phyloP scores from a whole-genome alignment of 2,888 invertebrate genomes.

The Resseliella maxima region DNA sequence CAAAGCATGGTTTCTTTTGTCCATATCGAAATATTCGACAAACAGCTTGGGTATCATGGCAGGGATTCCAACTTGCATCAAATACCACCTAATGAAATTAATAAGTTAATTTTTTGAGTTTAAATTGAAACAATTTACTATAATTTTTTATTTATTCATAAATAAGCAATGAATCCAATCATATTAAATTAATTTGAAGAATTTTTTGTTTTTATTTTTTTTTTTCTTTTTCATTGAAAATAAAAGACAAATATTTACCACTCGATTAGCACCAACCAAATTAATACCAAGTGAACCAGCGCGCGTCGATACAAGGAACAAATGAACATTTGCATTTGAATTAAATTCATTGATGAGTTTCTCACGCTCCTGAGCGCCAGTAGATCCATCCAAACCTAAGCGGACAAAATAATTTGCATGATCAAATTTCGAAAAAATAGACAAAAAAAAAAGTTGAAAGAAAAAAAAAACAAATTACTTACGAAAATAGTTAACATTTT shows the following conservation, averaged over 20 bases:
- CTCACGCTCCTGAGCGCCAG: conserved; percentile 92
- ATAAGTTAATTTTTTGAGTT: too few species aligned
- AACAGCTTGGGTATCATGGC: conserved; percentile 97
- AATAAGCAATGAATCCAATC: too few species aligned
- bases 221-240: too few species aligned
- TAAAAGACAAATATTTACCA: too few species aligned
- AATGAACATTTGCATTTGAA: conserved; percentile 82
- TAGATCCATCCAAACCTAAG: conserved; percentile 94
- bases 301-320: conserved; percentile 96
- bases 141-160: too few species aligned
- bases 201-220: too few species aligned
- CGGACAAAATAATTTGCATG: background rate
- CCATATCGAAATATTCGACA: conserved; percentile 96
- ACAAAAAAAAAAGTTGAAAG: background rate
- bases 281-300: conserved; percentile 98
- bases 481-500: conserved; percentile 91
- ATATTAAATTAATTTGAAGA: too few species aligned
- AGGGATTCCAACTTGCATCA: conserved; percentile 99
- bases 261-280: conserved; percentile 95
- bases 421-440: background rate
- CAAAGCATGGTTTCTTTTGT: conserved; percentile 92
- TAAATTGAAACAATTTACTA: too few species aligned
- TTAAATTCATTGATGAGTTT: conserved; percentile 97
- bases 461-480: conserved; percentile 68
- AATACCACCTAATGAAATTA: too few species aligned